These are phyloP conservation scores for Sesia bembeciformis DNA, from an alignment of 2,888 invertebrate species.

Conservation along the genomic window DNA sequence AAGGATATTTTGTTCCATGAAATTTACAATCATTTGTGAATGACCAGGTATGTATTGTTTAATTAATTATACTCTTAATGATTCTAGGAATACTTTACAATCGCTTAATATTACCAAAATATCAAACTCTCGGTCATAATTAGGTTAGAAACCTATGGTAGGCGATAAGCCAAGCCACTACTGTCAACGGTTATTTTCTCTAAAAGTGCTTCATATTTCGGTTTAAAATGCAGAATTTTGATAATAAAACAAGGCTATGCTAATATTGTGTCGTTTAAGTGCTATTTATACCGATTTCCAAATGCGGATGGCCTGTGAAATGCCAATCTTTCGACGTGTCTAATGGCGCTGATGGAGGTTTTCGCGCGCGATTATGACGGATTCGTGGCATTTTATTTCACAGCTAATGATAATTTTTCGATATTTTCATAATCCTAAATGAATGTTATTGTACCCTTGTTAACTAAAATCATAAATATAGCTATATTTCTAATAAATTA, in stretches of 20 bases:
- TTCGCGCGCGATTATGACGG: slow-evolving; percentile 74
- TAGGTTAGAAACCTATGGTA: slow-evolving; percentile 66
- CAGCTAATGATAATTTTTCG: slow-evolving; percentile 50
- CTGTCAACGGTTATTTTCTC: slow-evolving; percentile 36
- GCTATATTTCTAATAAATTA: slow-evolving; percentile 17
- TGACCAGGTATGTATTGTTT: slow-evolving; percentile 58
- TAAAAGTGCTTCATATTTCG: slow-evolving; percentile 23
- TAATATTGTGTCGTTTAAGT: slow-evolving; percentile 31
- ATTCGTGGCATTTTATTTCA: slow-evolving; percentile 71
- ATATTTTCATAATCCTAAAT: slow-evolving; percentile 26
- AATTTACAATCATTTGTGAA: slow-evolving; percentile 61
- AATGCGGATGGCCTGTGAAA: slow-evolving; percentile 65
- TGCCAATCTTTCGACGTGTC: slow-evolving; percentile 72
- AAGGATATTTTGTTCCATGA: slow-evolving; percentile 44
- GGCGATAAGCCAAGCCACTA: slow-evolving; percentile 64
- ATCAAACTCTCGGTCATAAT: slow-evolving; percentile 34
- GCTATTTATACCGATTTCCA: slow-evolving; percentile 70
- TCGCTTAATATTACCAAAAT: slow-evolving; percentile 12
- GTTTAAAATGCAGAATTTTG: slow-evolving; percentile 22
- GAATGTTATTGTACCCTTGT: slow-evolving; percentile 32
- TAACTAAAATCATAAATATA: slow-evolving; percentile 26
- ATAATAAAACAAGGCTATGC: slow-evolving; percentile 23
- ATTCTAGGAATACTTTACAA: slow-evolving; percentile 9
- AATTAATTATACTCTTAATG: slow-evolving; percentile 11
- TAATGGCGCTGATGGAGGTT: slow-evolving; percentile 73